Base-by-base conservation (phyloP, 2,888 invertebrate genomes). In the Rhorus exstirpatorius region DNA sequence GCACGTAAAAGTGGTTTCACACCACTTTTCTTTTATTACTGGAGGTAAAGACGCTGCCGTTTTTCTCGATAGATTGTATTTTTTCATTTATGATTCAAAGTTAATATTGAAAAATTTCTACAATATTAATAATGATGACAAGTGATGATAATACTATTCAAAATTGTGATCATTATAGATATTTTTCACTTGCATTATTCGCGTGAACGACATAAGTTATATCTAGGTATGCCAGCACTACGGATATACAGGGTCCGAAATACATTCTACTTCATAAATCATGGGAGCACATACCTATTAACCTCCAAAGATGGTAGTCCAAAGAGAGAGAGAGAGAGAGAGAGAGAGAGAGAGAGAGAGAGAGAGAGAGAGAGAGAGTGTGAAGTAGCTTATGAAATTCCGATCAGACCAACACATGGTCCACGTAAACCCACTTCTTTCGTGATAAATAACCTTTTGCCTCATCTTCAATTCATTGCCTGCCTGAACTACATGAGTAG, bases 201-300 rank as follows among this genome's bases (percentile, higher is more conserved):
- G 41, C 71, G 65, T 60, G 65, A 71, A 81, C 51, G 51, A 35
- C 70, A 65, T 76, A 72, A 58, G 71, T 81, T 71, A 76, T 49
- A 71, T 44, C 35, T 35, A 12, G 35, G 26, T 67, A 31, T 49
- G 35, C 31, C 21, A 67, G 60, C 55, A 76, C n/a, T 58, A 55
- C 49, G 75, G 76, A 76, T 72, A 67, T 67, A 67, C 76, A 71
- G 72, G 46, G 41, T 44, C 19, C 41, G 51, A 70, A 83, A 80
- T 78, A 81, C 63, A 78, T 85, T 83, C 67, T 78, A 67, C 83
- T 82, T 81, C 79, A 85, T 84, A 84, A 85, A 84, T 82, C 85
- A 83, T 83, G 70, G 72, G 38, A 75, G 71, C 76, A 77, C 78
- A 78, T 75, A 71, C n/a, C n/a, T n/a, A n/a, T n/a, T 53, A 78